phyloP scores from a whole-genome alignment of 1,140 invertebrate genomes.

The Monomorium pharaonis region DNA sequence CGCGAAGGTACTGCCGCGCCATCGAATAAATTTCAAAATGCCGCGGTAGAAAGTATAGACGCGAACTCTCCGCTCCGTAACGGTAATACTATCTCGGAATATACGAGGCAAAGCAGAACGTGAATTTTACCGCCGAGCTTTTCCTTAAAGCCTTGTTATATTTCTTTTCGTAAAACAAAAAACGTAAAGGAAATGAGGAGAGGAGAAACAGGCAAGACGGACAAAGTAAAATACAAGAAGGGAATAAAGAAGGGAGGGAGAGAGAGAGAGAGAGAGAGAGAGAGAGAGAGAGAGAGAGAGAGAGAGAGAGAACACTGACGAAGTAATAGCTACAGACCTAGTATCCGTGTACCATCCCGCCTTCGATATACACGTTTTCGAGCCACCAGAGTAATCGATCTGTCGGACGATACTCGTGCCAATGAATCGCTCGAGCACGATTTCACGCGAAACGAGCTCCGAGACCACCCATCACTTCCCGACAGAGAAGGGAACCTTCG shows the following conservation, averaged over 20 bases:
- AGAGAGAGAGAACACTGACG: constrained; percentile 10
- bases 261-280: neutral
- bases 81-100: constrained; percentile 52
- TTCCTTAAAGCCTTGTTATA: constrained; percentile 47
- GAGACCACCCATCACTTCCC: constrained; percentile 66
- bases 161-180: constrained; percentile 34
- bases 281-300: neutral
- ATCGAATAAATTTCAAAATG: constrained; percentile 59
- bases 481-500: constrained; percentile 51
- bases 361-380: constrained; percentile 55
- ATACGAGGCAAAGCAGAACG: constrained; percentile 49
- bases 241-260: neutral
- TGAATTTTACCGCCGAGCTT: constrained; percentile 55
- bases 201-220: neutral
- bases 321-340: constrained; percentile 52
- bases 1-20: constrained; percentile 48
- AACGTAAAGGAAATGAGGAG: constrained; percentile 22
- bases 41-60: constrained; percentile 45
- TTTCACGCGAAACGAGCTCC: constrained; percentile 67
- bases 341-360: constrained; percentile 49
- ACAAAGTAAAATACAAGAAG: constrained; percentile 7
- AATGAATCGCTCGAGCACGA: constrained; percentile 79
- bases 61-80: constrained; percentile 33
- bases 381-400: constrained; percentile 77
- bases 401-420: constrained; percentile 73